Percentiles rank a stretch among this genome's conserved stretches.
Evolutionary conservation across 1,140 invertebrate genomes (phyloP).

Genomic region (Zaprionus davidi): DNA sequence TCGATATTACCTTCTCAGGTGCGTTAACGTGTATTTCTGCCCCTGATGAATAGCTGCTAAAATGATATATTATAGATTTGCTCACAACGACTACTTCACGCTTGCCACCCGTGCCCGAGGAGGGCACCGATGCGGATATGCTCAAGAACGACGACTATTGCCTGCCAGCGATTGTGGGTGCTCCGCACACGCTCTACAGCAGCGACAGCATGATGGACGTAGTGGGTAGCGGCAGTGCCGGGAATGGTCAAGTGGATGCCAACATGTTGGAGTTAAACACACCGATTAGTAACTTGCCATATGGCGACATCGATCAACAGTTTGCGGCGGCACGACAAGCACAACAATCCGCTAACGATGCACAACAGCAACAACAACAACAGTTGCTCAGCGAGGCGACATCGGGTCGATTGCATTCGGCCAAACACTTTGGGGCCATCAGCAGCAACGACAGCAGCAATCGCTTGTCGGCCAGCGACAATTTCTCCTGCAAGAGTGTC

Average conservation of each 20-base stretch:
- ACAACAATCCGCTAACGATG: slow-evolving; percentile 47
- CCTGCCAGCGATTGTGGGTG: slow-evolving; percentile 69
- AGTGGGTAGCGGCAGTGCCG: slow-evolving; percentile 22
- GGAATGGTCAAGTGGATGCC: slow-evolving; percentile 57
- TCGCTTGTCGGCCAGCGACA: slow-evolving; percentile 46
- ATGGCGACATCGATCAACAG: slow-evolving; percentile 68
- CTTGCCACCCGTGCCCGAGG: slow-evolving; percentile 86
- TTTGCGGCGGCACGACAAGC: slow-evolving; percentile 55
- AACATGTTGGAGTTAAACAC: slow-evolving; percentile 82
- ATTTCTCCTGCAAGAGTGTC: slow-evolving; percentile 69
- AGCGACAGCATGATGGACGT: slow-evolving; percentile 76
- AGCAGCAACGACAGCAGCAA: slow-evolving; percentile 28
- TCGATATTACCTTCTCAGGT: slow-evolving; percentile 94
- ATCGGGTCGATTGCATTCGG: slow-evolving; percentile 37
- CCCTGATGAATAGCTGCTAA: too few relatives aligned
- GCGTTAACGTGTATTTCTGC: slow-evolving; percentile 28
- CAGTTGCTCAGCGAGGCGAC: slow-evolving; percentile 34
- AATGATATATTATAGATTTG: slow-evolving; percentile 52
- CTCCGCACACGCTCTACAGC: slow-evolving; percentile 72
- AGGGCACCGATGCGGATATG: slow-evolving; percentile 83
- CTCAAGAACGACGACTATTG: slow-evolving; percentile 80
- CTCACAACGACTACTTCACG: slow-evolving; percentile 72
- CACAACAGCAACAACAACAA: slow-evolving; percentile 38
- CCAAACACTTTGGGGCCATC: slow-evolving; percentile 61
- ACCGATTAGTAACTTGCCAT: slow-evolving; percentile 63